These are phyloP conservation scores for Odontomyia ornata DNA, from an alignment of 2,888 invertebrate species.

Conservation along the genomic window DNA sequence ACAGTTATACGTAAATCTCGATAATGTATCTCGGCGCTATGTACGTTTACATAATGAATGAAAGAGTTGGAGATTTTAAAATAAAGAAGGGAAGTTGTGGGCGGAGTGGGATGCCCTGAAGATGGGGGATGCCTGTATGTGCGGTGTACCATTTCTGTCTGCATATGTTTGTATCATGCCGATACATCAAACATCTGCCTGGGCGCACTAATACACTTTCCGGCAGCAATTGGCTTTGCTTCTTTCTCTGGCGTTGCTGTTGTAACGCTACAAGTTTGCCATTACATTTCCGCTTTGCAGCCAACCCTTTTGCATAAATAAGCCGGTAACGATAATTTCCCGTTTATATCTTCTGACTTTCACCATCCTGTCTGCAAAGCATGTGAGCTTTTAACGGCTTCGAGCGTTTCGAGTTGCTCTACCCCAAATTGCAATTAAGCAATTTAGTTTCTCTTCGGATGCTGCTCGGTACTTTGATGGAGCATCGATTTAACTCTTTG, in stretches of 20 bases:
- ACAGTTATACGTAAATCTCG: conserved; percentile 37
- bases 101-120: conserved; percentile 32
- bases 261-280: not conserved
- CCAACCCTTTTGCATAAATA: not conserved
- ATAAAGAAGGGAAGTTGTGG: conserved; percentile 39
- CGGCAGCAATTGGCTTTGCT: conserved; percentile 31
- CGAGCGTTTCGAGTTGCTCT: not conserved
- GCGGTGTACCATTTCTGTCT: conserved; percentile 42
- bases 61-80: conserved; percentile 50
- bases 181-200: conserved; percentile 36
- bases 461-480: not conserved
- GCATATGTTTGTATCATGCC: conserved; percentile 40
- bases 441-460: conserved; percentile 26
- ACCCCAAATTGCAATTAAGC: not conserved
- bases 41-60: conserved; percentile 49
- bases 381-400: not conserved
- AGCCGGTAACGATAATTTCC: conserved; percentile 23
- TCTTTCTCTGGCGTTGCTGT: not conserved
- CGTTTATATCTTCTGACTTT: not conserved
- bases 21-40: conserved; percentile 33
- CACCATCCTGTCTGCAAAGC: conserved; percentile 22
- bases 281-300: conserved; percentile 33
- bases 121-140: conserved; percentile 32
- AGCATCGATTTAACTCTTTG: conserved; percentile 26
- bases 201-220: conserved; percentile 34